phyloP scores from a whole-genome alignment of 2,113 vertebrate genomes.

The Microcebus ravelobensis region DNA sequence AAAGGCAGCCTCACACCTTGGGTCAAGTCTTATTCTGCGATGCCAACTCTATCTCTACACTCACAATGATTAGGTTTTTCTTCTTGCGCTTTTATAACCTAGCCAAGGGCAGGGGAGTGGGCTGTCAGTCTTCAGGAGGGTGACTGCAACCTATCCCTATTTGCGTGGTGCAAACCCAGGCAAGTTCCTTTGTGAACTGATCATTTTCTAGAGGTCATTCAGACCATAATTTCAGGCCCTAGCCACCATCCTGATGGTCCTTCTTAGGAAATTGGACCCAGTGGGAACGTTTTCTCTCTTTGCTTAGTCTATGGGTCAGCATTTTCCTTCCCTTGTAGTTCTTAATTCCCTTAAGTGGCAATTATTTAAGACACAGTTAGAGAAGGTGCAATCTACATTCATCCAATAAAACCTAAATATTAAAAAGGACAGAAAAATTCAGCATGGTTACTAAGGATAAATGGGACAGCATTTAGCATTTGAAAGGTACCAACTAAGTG shows the following conservation, averaged over 20 bases:
- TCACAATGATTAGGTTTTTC: constrained; percentile 51
- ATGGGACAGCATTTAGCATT: constrained; percentile 83
- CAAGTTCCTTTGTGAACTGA: constrained; percentile 79
- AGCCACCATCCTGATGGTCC: constrained; percentile 84
- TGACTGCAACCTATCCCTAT: constrained; percentile 63
- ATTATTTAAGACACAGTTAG: constrained; percentile 88
- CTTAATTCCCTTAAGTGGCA: constrained; percentile 89
- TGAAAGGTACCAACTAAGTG: constrained; percentile 81
- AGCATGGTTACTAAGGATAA: constrained; percentile 85
- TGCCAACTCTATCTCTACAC: constrained; percentile 28
- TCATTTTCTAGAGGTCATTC: constrained; percentile 86
- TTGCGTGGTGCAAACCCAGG: constrained; percentile 81
- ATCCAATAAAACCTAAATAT: constrained; percentile 89
- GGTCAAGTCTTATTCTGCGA: neutral
- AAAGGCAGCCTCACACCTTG: constrained; percentile 30
- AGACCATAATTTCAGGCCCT: constrained; percentile 83
- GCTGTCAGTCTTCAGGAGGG: constrained; percentile 63
- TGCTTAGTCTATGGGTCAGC: constrained; percentile 86
- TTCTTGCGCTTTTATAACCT: constrained; percentile 11
- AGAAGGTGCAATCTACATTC: constrained; percentile 86
- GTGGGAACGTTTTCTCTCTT: constrained; percentile 85
- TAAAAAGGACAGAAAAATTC: constrained; percentile 87
- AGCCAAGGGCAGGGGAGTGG: constrained; percentile 71
- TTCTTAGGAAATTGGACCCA: constrained; percentile 87
- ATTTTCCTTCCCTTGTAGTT: constrained; percentile 87